Evolutionary conservation across 2,888 invertebrate genomes (phyloP), one percentile per base, ranked within the genome.

Genomic region (Kuschelorhynchus macadamiae): DNA sequence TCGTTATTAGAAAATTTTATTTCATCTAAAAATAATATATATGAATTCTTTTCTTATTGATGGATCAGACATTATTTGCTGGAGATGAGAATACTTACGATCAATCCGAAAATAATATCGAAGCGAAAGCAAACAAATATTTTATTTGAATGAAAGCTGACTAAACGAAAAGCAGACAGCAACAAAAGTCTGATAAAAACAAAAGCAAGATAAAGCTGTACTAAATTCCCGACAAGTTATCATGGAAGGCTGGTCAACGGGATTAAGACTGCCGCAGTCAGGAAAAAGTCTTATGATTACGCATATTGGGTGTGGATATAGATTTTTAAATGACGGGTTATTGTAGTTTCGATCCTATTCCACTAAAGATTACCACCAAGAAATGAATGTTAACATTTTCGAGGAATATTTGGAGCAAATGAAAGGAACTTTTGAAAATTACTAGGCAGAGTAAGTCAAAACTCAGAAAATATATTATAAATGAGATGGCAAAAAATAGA

Each of bases 231-330:
- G 16, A 18, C 44, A 44, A 44, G 44, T 2, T 44, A 12, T 44
- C 44, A 44, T 44, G 44, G 20, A 44, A 7, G 44, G 44, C 17
- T 44, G 44, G 20, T 44, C 16, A 44, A 14, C 17, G 44, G 44
- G 17, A 44, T 14, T 44, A 17, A 44, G 44, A 44, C 25, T 25
- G 25, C 44, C 17, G 44, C 44, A 4, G 44, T 14, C 16, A 8
- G 44, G 44, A 44, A 44, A 44, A 11, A 47, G 12, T 44, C 59
- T 69, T 64, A 59, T 70, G 5, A 44, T 44, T 8, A 44, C 70
- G 63, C 36, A 7, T 36, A 36, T 36, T 3, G 11, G 36, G 3
- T 2, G 3, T 36, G 36, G 11, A 5, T 2, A 36, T 36, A 11
- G 36, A 36, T 36, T 36, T 11, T 12, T 36, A 9, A 14, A 36